Conservation (phyloP, 1,140 invertebrate species). For the Araneus ventricosus region DNA sequence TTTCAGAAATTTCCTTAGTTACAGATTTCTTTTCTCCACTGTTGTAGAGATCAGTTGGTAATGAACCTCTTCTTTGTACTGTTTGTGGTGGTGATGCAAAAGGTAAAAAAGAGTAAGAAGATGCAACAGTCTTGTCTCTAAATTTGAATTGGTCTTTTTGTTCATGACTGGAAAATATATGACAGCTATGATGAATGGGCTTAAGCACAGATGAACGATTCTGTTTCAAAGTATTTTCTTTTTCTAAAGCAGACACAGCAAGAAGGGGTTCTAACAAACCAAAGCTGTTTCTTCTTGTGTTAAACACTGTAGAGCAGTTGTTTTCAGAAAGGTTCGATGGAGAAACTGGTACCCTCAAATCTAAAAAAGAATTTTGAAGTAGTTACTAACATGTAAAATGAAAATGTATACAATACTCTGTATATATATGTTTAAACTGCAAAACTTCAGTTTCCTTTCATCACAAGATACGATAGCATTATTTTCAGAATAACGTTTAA, state of each 20-base stretch:
- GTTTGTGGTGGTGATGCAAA: constrained; percentile 46
- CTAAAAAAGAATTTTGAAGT: constrained; percentile 33
- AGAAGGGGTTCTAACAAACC: constrained; percentile 60
- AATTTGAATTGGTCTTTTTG: constrained; percentile 28
- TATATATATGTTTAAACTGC: not conserved
- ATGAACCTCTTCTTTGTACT: constrained; percentile 71
- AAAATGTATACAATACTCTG: not conserved
- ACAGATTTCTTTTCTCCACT: constrained; percentile 29
- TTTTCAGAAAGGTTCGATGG: constrained; percentile 25
- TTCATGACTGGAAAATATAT: constrained; percentile 44
- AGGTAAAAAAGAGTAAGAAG: constrained; percentile 52
- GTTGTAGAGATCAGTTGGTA: constrained; percentile 70
- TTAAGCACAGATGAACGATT: constrained; percentile 2
- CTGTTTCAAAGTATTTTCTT: not conserved
- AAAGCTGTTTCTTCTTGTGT: constrained; percentile 57
- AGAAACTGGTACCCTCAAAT: not conserved
- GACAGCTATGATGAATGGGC: constrained; percentile 44
- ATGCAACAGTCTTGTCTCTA: constrained; percentile 38
- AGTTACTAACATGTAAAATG: not conserved
- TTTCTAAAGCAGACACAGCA: constrained; percentile 16
- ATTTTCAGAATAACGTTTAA: no score
- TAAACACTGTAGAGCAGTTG: not conserved
- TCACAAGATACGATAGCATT: not conserved
- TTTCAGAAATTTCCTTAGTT: not conserved
- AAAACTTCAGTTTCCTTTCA: not conserved